Base-by-base conservation (phyloP, 2,797 vertebrate genomes). In the Myiotriccus ornatus region DNA sequence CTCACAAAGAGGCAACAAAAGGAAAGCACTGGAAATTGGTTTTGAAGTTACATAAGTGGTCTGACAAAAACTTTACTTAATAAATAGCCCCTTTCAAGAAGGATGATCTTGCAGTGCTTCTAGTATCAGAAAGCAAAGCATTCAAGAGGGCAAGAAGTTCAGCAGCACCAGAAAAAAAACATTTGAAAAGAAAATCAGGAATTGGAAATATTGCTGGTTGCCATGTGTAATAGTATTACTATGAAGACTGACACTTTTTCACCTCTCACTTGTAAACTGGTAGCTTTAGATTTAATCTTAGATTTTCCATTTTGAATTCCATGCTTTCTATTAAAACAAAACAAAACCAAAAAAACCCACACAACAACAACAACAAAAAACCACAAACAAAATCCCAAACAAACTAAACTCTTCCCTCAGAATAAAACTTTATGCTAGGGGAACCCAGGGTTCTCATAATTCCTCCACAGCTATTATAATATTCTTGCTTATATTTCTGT, bases 161-260 rank as follows among this genome's bases (percentile, higher is more conserved):
- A 94, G 65, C 89, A 95, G 84, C 50, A 89, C 23, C 28, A 92
- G n/a, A 83, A 93, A 87, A 93, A 87, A 93, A 60, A 55, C 14
- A 62, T 50, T n/a, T 86, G 83, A 94, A 88, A 95, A 84, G 92
- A 89, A 94, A 96, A 94, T 69, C 71, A 95, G 89, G 34, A 91
- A 73, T 10, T 89, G 92, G 95, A 96, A 96, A 85, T 84, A 76
- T 10, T 84, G 73, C 52, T 63, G 55, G 41, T 91, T 95, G 69
- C 92, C 89, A 78, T 86, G 50, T 84, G 79, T 89, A 83, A 85
- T 76, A 94, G 65, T 79, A 59, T 92, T 92, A 59, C 79, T 57
- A 78, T 46, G 39, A 86, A 87, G 39, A 65, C 82, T 93, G 77
- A 76, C 93, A 93, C 57, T 86, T 95, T 88, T 95, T 95, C 79